Evolutionary conservation across 2,797 vertebrate genomes (phyloP), one percentile per base, ranked within the genome.

Genomic region (Peromyscus eremicus): DNA sequence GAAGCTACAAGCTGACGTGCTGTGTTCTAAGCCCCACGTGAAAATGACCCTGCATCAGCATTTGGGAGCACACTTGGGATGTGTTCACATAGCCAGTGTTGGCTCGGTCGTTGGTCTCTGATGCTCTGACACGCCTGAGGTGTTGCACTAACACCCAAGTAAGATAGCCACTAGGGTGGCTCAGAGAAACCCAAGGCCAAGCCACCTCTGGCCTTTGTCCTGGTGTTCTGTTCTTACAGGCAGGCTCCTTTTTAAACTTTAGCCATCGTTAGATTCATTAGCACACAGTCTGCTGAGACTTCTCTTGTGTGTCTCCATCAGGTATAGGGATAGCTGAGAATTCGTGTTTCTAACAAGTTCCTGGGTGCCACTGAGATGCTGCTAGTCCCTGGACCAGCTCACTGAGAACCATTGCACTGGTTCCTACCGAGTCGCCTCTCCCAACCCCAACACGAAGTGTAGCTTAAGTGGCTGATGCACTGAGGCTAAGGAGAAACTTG

Each of bases 1-100:
- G 70, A 55, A 84, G 49, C 64, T 40, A 57, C 29, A 12, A n/a
- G 66, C 90, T 49, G 16, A 68, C 0, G 2, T 14, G 85, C 32
- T 75, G 0, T 3, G 27, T 71, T 12, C n/a, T 23, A 55, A 85
- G 57, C 21, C 19, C 0, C 0, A 0, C 32, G 46, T 43, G 55
- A 71, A 81, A 60, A 16, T 52, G 70, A 29, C 76, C 49, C 52
- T 49, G n/a, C 7, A 52, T 75, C 29, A 2, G 0, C 14, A 3
- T 43, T 34, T 77, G 70, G 62, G 64, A 60, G 84, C 29, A 49
- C 21, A 23, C 46, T 46, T 5, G 34, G 52, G 75, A 37, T 86
- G 79, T 52, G 46, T 95, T 73, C 8, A 46, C 52, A 13, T 34
- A 55, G 17, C n/a, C 27, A 0, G 27, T 2, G 0, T 10, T 25